These are phyloP conservation scores for Oryzaephilus surinamensis DNA, from an alignment of 1,140 invertebrate genomes.

Conservation along the genomic window DNA sequence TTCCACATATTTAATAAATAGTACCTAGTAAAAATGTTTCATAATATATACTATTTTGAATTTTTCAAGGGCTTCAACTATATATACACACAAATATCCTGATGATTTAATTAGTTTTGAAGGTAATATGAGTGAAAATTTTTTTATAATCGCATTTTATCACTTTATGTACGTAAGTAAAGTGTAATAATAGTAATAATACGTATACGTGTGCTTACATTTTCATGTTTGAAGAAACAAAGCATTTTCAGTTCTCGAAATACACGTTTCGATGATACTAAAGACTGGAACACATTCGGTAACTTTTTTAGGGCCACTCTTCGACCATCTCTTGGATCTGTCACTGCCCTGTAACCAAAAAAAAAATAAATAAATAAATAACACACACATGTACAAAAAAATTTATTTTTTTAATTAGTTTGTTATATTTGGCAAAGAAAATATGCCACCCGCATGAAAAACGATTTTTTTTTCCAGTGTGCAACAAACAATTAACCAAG, in stretches of 20 bases:
- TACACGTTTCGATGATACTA: constrained; percentile 95
- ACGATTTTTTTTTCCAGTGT: too few relatives aligned
- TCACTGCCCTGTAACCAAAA: constrained; percentile 81
- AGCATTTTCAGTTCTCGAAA: constrained; percentile 99
- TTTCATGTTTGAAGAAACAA: constrained; percentile 99
- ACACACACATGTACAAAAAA: background rate
- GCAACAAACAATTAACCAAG: background rate
- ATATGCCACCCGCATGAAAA: too few relatives aligned
- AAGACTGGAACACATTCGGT: constrained; percentile 99
- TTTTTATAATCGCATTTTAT: background rate
- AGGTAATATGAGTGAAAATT: too few relatives aligned
- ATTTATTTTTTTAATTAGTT: background rate
- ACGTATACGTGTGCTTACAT: too few relatives aligned
- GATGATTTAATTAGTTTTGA: too few relatives aligned
- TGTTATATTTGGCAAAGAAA: background rate
- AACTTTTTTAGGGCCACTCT: constrained; percentile 98
- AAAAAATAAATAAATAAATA: constrained; percentile 6
- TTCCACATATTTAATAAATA: too few relatives aligned
- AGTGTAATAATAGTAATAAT: too few relatives aligned
- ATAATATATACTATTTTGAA: too few relatives aligned
- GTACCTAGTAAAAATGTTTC: too few relatives aligned
- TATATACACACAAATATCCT: too few relatives aligned
- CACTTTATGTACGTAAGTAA: constrained; percentile 1
- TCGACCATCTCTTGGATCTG: constrained; percentile 96
- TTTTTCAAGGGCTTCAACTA: too few relatives aligned